A percentile compares a stretch with the other conserved stretches of the same genome.
Evolutionary conservation across 2,888 invertebrate species (phyloP).

Genomic region (Hartigia nigra): DNA sequence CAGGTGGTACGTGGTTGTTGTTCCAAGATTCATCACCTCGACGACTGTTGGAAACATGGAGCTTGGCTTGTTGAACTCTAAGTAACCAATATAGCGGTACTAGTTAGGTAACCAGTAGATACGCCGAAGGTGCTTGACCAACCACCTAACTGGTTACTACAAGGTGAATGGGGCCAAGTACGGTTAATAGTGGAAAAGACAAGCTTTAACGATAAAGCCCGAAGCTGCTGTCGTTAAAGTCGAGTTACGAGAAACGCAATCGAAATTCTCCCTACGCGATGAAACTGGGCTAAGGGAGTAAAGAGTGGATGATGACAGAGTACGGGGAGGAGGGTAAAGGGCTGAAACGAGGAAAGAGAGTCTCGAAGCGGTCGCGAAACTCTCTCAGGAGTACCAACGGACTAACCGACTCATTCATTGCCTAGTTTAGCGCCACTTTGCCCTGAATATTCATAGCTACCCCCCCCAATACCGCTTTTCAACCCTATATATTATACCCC

Average conservation of each 20-base stretch:
- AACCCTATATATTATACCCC: background rate
- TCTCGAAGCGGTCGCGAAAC: conserved; percentile 29
- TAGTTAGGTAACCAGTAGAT: background rate
- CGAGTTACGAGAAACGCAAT: background rate
- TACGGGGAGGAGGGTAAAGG: background rate
- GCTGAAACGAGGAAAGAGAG: conserved; percentile 13
- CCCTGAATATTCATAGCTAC: conserved; percentile 63
- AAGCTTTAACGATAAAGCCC: background rate
- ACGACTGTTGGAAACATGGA: too few relatives aligned
- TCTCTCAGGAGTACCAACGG: conserved; percentile 25
- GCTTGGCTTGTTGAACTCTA: background rate
- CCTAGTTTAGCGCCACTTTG: conserved; percentile 63
- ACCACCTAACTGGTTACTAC: background rate
- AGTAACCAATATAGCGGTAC: background rate
- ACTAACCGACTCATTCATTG: conserved; percentile 62
- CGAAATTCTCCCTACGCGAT: background rate
- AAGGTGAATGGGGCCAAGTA: background rate
- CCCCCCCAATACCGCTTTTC: conserved; percentile 32
- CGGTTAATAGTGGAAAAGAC: background rate
- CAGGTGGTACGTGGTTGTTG: background rate
- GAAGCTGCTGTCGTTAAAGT: background rate
- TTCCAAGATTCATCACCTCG: background rate
- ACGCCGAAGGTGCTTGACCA: background rate
- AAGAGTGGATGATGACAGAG: background rate
- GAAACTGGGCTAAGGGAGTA: background rate